Percentiles rank a stretch among this genome's conserved stretches.
Conservation (phyloP, 2,797 vertebrate species). For the Champsocephalus esox region DNA sequence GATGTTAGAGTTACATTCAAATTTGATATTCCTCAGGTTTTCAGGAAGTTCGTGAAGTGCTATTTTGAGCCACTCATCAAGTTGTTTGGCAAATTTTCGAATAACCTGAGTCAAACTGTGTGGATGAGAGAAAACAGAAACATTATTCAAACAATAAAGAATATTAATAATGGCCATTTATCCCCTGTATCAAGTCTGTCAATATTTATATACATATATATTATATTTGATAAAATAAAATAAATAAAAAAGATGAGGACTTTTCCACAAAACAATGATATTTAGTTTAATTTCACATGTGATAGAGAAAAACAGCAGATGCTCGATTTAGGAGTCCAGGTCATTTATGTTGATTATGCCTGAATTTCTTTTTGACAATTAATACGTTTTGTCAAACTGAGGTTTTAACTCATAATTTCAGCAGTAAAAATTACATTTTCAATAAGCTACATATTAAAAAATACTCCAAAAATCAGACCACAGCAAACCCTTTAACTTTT, state of each 20-base stretch:
- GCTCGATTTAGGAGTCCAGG: not conserved
- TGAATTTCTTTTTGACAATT: not conserved
- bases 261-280: not conserved
- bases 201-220: not conserved
- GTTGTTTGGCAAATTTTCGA: constrained; percentile 98
- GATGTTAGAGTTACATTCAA: constrained; percentile 89
- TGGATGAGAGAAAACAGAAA: constrained; percentile 21
- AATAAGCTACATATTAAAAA: not conserved
- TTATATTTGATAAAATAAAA: not conserved
- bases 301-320: not conserved
- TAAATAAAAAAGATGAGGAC: not conserved
- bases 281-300: not conserved
- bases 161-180: not conserved
- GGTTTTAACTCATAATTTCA: not conserved
- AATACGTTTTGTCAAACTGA: not conserved
- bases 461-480: not conserved
- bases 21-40: constrained; percentile 98
- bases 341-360: not conserved
- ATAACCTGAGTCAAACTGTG: constrained; percentile 98
- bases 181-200: not conserved
- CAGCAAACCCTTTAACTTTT: not conserved
- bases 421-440: not conserved
- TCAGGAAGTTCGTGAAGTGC: constrained; percentile 97
- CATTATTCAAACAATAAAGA: not conserved
- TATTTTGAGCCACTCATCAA: constrained; percentile 98